phyloP scores from a whole-genome alignment of 2,888 invertebrate genomes.

The Aromia moschata region DNA sequence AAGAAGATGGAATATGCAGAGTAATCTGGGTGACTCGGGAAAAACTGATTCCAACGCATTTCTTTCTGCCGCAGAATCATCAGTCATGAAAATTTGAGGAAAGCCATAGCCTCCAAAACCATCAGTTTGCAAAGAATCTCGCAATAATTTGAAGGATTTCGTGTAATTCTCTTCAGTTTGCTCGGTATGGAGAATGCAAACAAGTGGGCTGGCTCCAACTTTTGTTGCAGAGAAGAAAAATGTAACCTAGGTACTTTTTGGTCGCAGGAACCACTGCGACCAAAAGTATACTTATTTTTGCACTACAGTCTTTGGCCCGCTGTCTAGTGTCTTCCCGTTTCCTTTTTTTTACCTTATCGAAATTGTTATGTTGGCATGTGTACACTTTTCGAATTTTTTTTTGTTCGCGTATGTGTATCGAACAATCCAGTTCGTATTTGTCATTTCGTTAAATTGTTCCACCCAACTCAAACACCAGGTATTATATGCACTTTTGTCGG shows the following conservation, averaged over 20 bases:
- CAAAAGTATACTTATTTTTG: neutral
- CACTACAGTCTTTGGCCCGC: neutral
- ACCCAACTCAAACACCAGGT: slow-evolving; percentile 13
- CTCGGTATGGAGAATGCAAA: slow-evolving; percentile 28
- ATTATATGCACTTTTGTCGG: neutral
- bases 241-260: slow-evolving; percentile 27
- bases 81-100: slow-evolving; percentile 16
- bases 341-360: slow-evolving; percentile 15
- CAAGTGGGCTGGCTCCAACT: neutral
- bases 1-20: neutral
- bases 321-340: neutral
- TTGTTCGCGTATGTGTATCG: slow-evolving; percentile 9
- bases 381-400: slow-evolving; percentile 16
- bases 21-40: neutral
- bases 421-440: slow-evolving; percentile 22
- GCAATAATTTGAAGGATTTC: slow-evolving; percentile 17
- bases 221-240: slow-evolving; percentile 25
- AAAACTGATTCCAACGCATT: neutral
- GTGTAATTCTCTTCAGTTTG: slow-evolving; percentile 32
- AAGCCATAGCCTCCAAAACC: slow-evolving; percentile 23
- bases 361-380: slow-evolving; percentile 20
- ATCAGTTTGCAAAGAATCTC: slow-evolving; percentile 15
- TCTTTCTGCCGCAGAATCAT: neutral
- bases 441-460: slow-evolving; percentile 2
- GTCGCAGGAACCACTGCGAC: slow-evolving; percentile 35